These are phyloP conservation scores for Pogonus chalceus DNA, from an alignment of 1,140 invertebrate genomes.

Conservation along the genomic window DNA sequence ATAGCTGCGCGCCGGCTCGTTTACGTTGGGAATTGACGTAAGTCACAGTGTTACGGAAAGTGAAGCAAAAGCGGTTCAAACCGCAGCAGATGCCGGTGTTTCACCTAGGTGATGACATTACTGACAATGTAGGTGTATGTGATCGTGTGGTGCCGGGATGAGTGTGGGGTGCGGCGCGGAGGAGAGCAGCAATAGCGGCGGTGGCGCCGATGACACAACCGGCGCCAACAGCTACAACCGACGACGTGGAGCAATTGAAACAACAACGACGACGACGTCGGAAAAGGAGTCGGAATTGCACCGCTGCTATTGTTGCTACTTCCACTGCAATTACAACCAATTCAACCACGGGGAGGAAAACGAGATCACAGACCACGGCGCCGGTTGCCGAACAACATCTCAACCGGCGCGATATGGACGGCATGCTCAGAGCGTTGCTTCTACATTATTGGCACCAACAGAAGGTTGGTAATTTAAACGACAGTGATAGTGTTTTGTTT, in stretches of 20 bases:
- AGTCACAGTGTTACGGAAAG: too few relatives aligned
- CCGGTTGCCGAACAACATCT: too few relatives aligned
- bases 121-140: neutral
- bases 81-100: neutral
- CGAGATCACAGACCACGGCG: neutral
- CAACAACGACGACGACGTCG: neutral
- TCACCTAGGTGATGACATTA: neutral
- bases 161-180: neutral
- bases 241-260: neutral
- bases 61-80: too few relatives aligned
- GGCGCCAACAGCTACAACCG: too few relatives aligned
- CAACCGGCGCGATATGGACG: too few relatives aligned
- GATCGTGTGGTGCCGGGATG: neutral
- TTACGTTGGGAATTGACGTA: neutral
- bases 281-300: slow-evolving; percentile 3
- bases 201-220: too few relatives aligned
- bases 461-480: too few relatives aligned
- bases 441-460: too few relatives aligned
- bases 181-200: too few relatives aligned
- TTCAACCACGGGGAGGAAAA: too few relatives aligned
- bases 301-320: slow-evolving; percentile 8
- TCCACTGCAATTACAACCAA: too few relatives aligned
- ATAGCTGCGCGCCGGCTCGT: neutral
- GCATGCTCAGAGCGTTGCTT: slow-evolving; percentile 29
- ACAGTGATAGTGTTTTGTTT: too few relatives aligned